Base-by-base conservation (phyloP, 2,113 vertebrate species). In the Anguilla japonica region DNA sequence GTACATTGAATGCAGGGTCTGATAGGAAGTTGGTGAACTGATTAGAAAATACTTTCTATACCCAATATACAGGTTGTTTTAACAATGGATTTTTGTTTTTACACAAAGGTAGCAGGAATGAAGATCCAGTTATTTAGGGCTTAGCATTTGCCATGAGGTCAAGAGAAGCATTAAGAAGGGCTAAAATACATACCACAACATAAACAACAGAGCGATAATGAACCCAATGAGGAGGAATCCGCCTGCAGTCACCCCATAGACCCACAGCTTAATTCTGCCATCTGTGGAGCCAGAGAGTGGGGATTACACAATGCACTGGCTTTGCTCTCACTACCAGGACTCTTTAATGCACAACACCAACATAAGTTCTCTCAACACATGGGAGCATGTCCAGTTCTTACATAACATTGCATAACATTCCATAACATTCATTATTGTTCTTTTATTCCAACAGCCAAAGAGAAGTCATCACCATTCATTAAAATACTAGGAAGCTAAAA, bases 181-280 rank as follows among this genome's bases (percentile, higher is more conserved):
- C 20, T 85, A 60, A 40, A 78, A 85, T 88, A 98, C 98, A 91
- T 96, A 99, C 98, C 98, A 99, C 93, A 98, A 90, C 91, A 99
- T 90, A 93, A 98, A 99, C 79, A 97, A 98, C 87, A 97, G 94
- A 83, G 97, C 95, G 91, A 98, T 96, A 87, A 99, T 92, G 92
- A 97, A 96, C 94, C 98, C 88, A 86, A 99, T 95, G 88, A 99
- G 89, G 90, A 99, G 91, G 93, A 99, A 97, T 91, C 97, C 96
- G 0, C 96, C 96, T 81, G 95, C 97, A 67, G 97, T 98, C 91
- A 97, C 96, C 0, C 96, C 97, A 4, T 99, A 99, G 85, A 99
- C 98, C 98, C 98, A 99, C 57, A 97, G 92, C 95, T 98, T 99
- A 87, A 98, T 94, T 94, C 97, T 96, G 84, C 98, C 98, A 95